Conservation (phyloP, 2,888 invertebrate species). For the Diarsia dahlii region DNA sequence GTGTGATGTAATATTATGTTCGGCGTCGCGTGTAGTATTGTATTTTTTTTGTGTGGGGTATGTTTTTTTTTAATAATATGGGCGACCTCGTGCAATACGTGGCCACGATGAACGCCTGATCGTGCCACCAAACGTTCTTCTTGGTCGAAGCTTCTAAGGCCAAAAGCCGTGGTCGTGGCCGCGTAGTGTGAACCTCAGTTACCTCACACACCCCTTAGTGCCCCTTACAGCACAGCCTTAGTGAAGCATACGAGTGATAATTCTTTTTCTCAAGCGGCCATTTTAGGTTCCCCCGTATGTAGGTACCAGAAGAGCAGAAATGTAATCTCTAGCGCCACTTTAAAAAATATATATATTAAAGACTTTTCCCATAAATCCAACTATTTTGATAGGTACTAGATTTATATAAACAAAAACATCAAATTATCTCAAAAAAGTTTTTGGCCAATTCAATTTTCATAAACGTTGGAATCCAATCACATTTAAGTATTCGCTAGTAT, state of each 20-base stretch:
- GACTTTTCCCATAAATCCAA: not conserved
- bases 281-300: too few relatives aligned
- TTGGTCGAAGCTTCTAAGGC: too few relatives aligned
- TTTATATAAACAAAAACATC: not conserved
- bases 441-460: not conserved
- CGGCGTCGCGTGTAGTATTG: not conserved
- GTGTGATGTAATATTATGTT: conserved; percentile 16
- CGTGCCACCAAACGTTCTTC: too few relatives aligned
- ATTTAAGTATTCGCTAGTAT: not conserved
- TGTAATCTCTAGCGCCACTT: not conserved
- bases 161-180: too few relatives aligned
- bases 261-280: too few relatives aligned
- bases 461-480: not conserved
- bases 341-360: too few relatives aligned
- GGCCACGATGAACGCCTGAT: too few relatives aligned
- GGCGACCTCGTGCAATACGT: too few relatives aligned
- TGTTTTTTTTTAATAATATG: not conserved
- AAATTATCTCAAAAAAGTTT: not conserved
- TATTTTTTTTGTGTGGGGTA: conserved; percentile 12
- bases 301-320: not conserved
- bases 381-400: not conserved
- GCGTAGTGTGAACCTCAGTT: too few relatives aligned
- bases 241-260: too few relatives aligned
- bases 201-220: too few relatives aligned
- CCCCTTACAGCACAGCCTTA: too few relatives aligned